phyloP scores from a whole-genome alignment of 2,113 vertebrate species.

The Leucopsar rothschildi region DNA sequence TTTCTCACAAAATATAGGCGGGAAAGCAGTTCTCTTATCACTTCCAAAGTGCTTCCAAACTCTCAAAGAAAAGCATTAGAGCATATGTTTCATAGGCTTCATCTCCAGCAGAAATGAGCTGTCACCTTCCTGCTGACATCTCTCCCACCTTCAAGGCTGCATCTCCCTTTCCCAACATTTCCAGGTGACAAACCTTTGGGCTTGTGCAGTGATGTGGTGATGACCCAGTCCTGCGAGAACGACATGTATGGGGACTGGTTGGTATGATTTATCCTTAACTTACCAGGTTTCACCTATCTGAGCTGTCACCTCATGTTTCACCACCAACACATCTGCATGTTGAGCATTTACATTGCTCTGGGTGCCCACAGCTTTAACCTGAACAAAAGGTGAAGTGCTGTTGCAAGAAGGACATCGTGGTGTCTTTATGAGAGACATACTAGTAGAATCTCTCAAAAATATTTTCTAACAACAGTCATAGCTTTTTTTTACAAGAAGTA shows the following conservation, averaged over 20 bases:
- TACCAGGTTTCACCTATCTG: background rate
- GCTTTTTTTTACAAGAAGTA: background rate
- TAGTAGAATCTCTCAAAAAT: background rate
- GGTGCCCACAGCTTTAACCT: background rate
- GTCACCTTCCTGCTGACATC: background rate
- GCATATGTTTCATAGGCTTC: background rate
- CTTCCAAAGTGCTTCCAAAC: background rate
- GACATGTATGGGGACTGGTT: background rate
- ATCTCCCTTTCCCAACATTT: background rate
- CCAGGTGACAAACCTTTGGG: background rate
- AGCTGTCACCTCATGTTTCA: background rate
- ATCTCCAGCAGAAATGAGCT: background rate
- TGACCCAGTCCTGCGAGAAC: background rate
- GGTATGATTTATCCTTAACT: background rate
- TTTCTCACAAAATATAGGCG: background rate
- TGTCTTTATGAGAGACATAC: background rate
- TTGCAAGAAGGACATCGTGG: background rate
- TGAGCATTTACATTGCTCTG: background rate
- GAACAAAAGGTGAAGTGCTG: background rate
- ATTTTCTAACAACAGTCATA: background rate
- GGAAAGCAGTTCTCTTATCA: background rate
- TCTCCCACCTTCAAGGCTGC: background rate
- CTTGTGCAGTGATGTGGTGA: background rate
- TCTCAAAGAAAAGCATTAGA: background rate
- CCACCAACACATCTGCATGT: background rate